Evolutionary conservation across 2,888 invertebrate species (phyloP), one percentile per base, ranked within the genome.

Genomic region (Microplitis manilae): DNA sequence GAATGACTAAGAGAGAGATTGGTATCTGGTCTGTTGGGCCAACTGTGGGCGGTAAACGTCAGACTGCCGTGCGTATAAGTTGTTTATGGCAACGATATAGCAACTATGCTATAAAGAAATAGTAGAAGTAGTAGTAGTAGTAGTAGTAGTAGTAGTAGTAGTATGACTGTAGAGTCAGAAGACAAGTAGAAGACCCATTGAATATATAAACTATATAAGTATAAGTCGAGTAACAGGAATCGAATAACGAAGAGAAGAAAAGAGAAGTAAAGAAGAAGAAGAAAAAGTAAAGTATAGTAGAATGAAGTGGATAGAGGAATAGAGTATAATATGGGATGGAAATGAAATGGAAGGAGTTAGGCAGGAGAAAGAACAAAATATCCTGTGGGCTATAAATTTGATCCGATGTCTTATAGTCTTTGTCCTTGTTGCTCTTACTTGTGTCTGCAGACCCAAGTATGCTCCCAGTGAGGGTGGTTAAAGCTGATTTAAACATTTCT

Each of bases 1-100:
- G 83, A 83, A 82, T 84, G 84, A 85, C 83, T 83, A 81, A 83
- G 83, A 85, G 87, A 87, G 83, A 85, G 87, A 87, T 88, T 82
- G 84, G 81, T 83, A 85, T 84, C 85, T 81, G 79, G 77, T 50
- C 77, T 73, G 73, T 68, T 77, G 79, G 79, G 77, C 75, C 78
- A 81, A 79, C 80, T 78, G 79, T 79, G 79, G 82, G 79, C 81
- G 79, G 82, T 83, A 84, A 84, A 83, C 78, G 82, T 77, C 78
- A 68, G 80, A 77, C 50, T 79, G 74, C 80, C 65, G 78, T 80
- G 77, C 80, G 84, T 85, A 86, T 81, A 83, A 83, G 84, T 86
- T 86, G 86, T 85, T 87, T 86, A 86, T 85, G 85, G 83, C 83
- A 81, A 83, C 79, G 85, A 85, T 85, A 85, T 50, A 50, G 9